Conservation (phyloP, 2,797 vertebrate genomes). For the Micropoecilia bifurca region DNA sequence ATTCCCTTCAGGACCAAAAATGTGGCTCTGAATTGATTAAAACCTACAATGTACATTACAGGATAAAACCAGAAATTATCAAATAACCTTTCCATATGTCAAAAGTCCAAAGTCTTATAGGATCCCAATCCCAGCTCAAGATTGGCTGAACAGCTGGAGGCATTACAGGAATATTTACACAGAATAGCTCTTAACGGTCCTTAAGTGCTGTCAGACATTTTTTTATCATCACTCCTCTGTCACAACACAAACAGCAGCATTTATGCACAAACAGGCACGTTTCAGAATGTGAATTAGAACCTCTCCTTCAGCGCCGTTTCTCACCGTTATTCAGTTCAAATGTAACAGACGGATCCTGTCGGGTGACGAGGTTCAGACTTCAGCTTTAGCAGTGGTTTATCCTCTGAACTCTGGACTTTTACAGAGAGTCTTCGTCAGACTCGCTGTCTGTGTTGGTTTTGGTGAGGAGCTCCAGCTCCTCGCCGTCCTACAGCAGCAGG, state of each 20-base stretch:
- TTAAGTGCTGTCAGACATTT: not conserved
- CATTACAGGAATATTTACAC: not conserved
- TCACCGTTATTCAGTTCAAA: not conserved
- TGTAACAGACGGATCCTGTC: conserved; percentile 10
- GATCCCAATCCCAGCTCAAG: not conserved
- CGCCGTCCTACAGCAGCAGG: conserved; percentile 87
- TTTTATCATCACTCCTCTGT: not conserved
- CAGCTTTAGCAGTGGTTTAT: not conserved
- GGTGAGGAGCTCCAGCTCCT: conserved; percentile 91
- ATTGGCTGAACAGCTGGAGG: not conserved
- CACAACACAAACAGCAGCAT: conserved; percentile 15
- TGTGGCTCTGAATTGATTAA: not conserved
- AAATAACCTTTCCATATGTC: not conserved
- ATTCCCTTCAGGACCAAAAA: not conserved
- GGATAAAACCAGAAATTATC: not conserved
- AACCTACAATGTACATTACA: not conserved
- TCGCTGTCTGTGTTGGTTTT: conserved; percentile 89
- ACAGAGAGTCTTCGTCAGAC: conserved; percentile 88
- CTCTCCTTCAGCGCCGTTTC: not conserved
- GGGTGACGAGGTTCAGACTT: not conserved
- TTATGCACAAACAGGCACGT: conserved; percentile 43
- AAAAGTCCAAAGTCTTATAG: not conserved
- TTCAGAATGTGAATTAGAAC: conserved; percentile 35
- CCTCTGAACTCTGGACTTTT: conserved; percentile 16
- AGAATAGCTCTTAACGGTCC: not conserved